phyloP scores from a whole-genome alignment of 2,113 vertebrate species.

The Xenopus borealis region DNA sequence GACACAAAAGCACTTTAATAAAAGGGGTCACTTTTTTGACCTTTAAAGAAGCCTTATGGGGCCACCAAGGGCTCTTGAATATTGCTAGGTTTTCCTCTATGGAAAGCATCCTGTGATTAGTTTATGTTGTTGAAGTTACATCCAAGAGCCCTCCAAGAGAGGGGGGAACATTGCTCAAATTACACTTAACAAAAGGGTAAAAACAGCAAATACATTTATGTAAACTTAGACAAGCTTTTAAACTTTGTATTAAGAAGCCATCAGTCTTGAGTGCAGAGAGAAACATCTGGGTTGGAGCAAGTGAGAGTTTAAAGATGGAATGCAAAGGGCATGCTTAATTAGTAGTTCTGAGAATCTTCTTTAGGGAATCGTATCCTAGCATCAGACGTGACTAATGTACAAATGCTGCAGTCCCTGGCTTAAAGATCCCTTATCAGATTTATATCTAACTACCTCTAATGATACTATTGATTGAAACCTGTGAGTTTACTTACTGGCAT shows the following conservation, averaged over 20 bases:
- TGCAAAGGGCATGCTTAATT: conserved; percentile 20
- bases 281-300: conserved; percentile 17
- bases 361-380: neutral
- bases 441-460: neutral
- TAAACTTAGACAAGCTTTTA: neutral
- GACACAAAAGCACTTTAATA: too few relatives aligned
- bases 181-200: neutral
- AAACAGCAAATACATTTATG: neutral
- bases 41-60: too few relatives aligned
- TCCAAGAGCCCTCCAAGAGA: too few relatives aligned
- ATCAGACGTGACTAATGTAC: conserved; percentile 27
- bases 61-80: neutral
- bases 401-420: neutral
- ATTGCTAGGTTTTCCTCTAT: neutral
- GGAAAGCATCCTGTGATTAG: too few relatives aligned
- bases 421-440: conserved; percentile 12
- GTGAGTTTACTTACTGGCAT: neutral
- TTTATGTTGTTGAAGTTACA: too few relatives aligned
- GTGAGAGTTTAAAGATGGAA: conserved; percentile 8
- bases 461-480: neutral
- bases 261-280: neutral
- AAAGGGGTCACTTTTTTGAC: too few relatives aligned
- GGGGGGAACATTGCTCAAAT: too few relatives aligned
- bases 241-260: neutral
- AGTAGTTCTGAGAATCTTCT: conserved; percentile 11